These are phyloP conservation scores for Fringilla coelebs DNA, from an alignment of 2,797 vertebrate species.

Conservation along the genomic window DNA sequence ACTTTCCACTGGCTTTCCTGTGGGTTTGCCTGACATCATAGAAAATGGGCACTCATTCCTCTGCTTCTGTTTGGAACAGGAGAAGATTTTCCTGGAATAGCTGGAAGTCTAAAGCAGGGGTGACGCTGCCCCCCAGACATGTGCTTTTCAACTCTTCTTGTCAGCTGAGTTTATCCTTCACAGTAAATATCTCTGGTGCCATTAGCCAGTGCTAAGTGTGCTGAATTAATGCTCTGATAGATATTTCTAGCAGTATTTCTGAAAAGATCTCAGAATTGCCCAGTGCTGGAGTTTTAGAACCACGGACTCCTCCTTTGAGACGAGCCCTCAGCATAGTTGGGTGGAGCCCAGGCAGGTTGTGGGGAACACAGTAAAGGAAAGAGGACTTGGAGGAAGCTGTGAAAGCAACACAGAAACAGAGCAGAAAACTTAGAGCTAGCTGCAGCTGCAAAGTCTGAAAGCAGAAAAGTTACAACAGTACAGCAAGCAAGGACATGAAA, in stretches of 20 bases:
- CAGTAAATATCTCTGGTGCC: background rate
- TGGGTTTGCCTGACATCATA: background rate
- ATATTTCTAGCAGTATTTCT: background rate
- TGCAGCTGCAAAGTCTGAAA: background rate
- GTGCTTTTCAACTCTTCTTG: background rate
- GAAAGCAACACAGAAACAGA: background rate
- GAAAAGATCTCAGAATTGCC: background rate
- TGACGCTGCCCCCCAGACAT: rapidly evolving
- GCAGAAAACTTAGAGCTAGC: background rate
- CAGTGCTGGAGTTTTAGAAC: background rate
- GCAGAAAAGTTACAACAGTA: background rate
- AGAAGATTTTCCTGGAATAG: background rate
- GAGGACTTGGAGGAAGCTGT: background rate
- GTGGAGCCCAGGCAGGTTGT: background rate
- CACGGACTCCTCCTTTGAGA: background rate
- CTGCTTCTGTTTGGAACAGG: background rate
- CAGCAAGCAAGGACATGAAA: background rate
- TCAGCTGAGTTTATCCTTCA: background rate
- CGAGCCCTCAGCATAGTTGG: background rate
- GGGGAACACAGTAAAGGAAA: background rate
- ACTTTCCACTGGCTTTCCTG: background rate
- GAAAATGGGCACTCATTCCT: background rate
- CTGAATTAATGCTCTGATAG: background rate
- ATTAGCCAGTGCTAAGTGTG: background rate
- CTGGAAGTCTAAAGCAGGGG: background rate